Evolutionary conservation across 2,888 invertebrate species (phyloP).

Genomic region (Tuta absoluta): DNA sequence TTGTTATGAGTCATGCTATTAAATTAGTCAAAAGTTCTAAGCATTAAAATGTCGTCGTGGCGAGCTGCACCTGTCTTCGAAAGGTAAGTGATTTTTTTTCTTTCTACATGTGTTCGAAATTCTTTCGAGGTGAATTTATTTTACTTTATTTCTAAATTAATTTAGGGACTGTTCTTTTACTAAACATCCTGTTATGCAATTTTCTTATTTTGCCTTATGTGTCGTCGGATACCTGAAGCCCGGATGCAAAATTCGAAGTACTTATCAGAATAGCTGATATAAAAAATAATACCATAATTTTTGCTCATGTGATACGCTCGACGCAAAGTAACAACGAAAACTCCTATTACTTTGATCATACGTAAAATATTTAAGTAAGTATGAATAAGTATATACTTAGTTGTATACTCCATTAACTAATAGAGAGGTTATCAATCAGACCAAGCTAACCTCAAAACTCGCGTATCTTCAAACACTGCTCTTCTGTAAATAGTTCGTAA

Average conservation of each 20-base stretch:
- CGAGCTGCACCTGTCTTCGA: background rate
- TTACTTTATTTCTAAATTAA: background rate
- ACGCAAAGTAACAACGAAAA: background rate
- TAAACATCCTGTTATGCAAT: too few species aligned
- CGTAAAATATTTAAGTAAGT: too few species aligned
- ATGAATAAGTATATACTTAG: background rate
- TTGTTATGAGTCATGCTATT: background rate
- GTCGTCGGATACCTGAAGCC: too few species aligned
- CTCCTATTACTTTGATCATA: background rate
- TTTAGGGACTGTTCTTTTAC: background rate
- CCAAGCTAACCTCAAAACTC: background rate
- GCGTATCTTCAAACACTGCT: background rate
- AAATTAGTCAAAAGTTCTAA: too few species aligned
- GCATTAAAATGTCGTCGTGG: background rate
- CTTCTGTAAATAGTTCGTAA: slow-evolving; percentile 27
- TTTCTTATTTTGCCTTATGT: background rate
- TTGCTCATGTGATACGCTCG: too few species aligned
- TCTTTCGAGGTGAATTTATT: too few species aligned
- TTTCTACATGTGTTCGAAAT: too few species aligned
- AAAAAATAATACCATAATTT: too few species aligned
- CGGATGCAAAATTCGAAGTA: too few species aligned
- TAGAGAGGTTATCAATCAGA: too few species aligned
- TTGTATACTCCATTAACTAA: background rate
- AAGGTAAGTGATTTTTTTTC: slow-evolving; percentile 9
- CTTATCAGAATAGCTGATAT: too few species aligned